Evolutionary conservation across 2,113 vertebrate genomes (phyloP).

Genomic region (Mormyrus lacerda): DNA sequence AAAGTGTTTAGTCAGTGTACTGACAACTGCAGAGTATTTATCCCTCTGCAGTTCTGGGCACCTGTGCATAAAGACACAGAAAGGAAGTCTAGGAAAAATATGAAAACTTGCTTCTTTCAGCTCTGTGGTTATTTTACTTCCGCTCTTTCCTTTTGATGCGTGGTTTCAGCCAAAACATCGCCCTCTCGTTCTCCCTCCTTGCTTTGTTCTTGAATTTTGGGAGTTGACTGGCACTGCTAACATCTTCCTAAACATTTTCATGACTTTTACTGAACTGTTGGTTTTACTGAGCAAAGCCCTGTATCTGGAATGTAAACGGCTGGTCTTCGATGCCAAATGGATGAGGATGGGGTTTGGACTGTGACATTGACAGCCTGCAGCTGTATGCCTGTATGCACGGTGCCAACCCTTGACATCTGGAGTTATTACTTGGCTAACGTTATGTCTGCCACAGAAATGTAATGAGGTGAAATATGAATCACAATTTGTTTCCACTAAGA

Average conservation of each 20-base stretch:
- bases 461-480: not conserved
- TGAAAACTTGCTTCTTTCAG: not conserved
- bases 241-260: not conserved
- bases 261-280: not conserved
- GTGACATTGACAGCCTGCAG: not conserved
- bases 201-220: not conserved
- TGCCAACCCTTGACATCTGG: not conserved
- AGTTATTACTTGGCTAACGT: not conserved
- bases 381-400: not conserved
- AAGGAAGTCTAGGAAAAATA: not conserved
- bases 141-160: not conserved
- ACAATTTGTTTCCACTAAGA: not conserved
- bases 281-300: not conserved
- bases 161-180: not conserved
- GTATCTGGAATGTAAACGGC: not conserved
- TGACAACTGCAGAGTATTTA: conserved; percentile 3
- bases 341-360: not conserved
- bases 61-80: not conserved
- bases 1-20: not conserved
- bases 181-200: not conserved
- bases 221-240: not conserved
- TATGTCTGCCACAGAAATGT: not conserved
- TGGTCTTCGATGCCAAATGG: not conserved
- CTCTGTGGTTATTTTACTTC: not conserved
- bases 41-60: not conserved